Base-by-base conservation (phyloP, 2,888 invertebrate genomes). In the Philopedon plagiatum region DNA sequence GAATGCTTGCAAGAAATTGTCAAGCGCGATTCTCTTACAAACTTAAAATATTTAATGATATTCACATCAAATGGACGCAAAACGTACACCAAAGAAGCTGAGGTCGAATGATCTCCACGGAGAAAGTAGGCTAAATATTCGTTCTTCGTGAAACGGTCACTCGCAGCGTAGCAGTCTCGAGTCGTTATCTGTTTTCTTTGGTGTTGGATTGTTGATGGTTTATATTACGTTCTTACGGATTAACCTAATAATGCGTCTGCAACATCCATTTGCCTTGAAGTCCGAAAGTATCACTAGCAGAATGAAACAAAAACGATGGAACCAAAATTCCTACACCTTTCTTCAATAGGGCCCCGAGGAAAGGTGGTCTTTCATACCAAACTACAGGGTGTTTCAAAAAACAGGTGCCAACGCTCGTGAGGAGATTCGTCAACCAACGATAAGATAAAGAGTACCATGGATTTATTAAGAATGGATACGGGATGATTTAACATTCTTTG, bases 81-180 rank as follows among this genome's bases (percentile, higher is more conserved):
- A 60, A 67, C 67, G 58, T n/a, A n/a, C 67, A 49, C 34, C 37
- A 39, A 39, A 60, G 60, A 37, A 37, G 62, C 62, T 65, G 65
- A 65, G 58, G 71, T 71, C 54, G 65, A 32, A 51, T 58, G 70
- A 60, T 68, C 68, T 68, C 56, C n/a, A 51, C 21, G 49, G 71
- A 71, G 71, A 71, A 71, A 71, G 71, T 71, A 71, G 71, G 71
- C 71, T 71, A 71, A 71, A 51, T 71, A 65, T 71, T 71, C 41
- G 51, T 44, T 39, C 29, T 54, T 70, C 64, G 58, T 44, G 62
- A 69, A 69, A 51, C 69, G 69, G 62, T 69, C 69, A 69, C 29
- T 69, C 56, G 69, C 44, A 51, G 51, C 37, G 61, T 54, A 57
- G 54, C 56, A 69, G 56, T 56, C 51, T 41, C 46, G 23, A 58